Percentiles rank a stretch among this genome's conserved stretches.
These are phyloP conservation scores for Nomada ruficornis DNA, from an alignment of 2,888 invertebrate species.

Conservation along the genomic window DNA sequence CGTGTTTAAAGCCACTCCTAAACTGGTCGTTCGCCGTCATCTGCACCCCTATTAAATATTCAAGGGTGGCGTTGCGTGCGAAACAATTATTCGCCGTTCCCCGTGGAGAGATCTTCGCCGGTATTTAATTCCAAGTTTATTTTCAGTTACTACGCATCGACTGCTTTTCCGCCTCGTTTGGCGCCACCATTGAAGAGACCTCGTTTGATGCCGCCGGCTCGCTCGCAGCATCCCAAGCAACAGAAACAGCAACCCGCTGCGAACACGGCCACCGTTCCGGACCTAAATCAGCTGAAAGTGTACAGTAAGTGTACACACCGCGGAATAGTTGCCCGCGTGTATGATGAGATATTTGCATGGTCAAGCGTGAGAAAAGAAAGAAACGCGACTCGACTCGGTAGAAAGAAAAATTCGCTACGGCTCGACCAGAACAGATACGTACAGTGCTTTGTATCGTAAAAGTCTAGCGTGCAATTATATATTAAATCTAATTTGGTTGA, in stretches of 20 bases:
- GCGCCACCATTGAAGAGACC: constrained; percentile 88
- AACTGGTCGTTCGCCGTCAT: not conserved
- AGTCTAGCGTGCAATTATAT: too few relatives aligned
- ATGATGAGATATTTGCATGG: not conserved
- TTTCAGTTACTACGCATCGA: constrained; percentile 88
- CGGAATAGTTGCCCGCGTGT: not conserved
- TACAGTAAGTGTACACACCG: constrained; percentile 87
- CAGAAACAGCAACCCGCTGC: constrained; percentile 78
- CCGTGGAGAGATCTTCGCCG: not conserved
- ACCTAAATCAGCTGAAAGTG: constrained; percentile 87
- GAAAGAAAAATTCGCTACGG: too few relatives aligned
- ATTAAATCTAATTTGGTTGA: too few relatives aligned
- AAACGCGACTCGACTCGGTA: too few relatives aligned
- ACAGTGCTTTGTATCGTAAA: too few relatives aligned
- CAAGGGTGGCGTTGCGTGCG: not conserved
- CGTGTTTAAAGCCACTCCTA: not conserved
- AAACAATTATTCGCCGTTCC: constrained; percentile 30
- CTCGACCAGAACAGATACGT: too few relatives aligned
- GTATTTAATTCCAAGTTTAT: constrained; percentile 44
- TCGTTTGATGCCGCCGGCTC: constrained; percentile 86
- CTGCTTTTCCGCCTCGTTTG: constrained; percentile 86
- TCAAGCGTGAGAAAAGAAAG: not conserved
- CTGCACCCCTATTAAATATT: not conserved
- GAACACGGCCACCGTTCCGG: constrained; percentile 82
- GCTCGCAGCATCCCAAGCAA: constrained; percentile 81